Percentiles rank a stretch among this genome's conserved stretches.
These are phyloP conservation scores for Eilema griseolum DNA, from an alignment of 2,888 invertebrate species.

Conservation along the genomic window DNA sequence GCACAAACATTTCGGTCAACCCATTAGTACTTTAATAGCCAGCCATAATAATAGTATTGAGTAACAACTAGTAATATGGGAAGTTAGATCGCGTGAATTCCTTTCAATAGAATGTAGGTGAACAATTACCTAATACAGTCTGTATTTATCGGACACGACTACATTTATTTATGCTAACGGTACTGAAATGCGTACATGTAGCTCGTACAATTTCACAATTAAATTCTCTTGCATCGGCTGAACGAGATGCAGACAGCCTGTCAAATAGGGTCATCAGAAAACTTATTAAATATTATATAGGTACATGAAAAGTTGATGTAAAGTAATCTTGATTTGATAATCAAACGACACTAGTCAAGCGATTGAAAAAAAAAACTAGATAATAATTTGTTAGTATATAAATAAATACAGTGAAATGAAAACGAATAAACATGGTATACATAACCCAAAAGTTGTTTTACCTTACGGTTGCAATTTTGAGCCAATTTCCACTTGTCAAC, in stretches of 20 bases:
- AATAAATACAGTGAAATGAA: not conserved
- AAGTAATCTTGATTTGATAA: not conserved
- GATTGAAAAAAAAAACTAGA: too few relatives aligned
- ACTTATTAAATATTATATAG: not conserved
- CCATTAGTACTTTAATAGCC: not conserved
- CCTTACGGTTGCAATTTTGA: not conserved
- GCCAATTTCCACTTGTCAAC: not conserved
- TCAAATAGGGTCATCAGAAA: conserved; percentile 4
- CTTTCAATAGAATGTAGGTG: conserved; percentile 18
- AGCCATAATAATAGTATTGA: not conserved
- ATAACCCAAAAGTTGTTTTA: too few relatives aligned
- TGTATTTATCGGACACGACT: conserved; percentile 18
- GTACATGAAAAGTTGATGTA: not conserved
- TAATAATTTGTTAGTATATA: too few relatives aligned
- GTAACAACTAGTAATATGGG: not conserved
- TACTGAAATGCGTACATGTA: conserved; percentile 16
- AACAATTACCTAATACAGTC: conserved; percentile 22
- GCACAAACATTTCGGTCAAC: not conserved
- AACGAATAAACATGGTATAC: not conserved
- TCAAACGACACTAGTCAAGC: too few relatives aligned
- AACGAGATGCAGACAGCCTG: conserved; percentile 8
- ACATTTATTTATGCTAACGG: conserved; percentile 1
- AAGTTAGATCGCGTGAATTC: conserved; percentile 11
- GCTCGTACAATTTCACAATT: conserved; percentile 18
- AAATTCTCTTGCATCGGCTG: not conserved